Evolutionary conservation across 2,888 invertebrate species (phyloP).

Genomic region (Xiphydria camelus): DNA sequence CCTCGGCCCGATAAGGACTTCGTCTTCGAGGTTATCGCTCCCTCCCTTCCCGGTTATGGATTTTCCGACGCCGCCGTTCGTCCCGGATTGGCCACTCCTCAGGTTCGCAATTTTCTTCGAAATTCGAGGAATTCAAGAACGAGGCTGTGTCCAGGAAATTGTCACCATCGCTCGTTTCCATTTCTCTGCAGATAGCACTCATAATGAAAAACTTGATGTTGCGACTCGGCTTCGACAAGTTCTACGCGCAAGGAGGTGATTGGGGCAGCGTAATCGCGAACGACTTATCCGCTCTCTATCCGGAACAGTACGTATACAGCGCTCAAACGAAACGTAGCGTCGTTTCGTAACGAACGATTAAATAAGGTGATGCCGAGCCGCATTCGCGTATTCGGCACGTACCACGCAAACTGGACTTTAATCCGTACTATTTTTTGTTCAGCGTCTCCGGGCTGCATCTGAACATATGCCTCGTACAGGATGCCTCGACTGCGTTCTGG

Average conservation of each 20-base stretch:
- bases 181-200: conserved; percentile 47
- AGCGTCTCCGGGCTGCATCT: conserved; percentile 65
- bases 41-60: conserved; percentile 73
- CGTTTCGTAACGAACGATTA: background rate
- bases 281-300: conserved; percentile 59
- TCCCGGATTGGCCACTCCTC: conserved; percentile 46
- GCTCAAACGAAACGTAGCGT: background rate
- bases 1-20: conserved; percentile 61
- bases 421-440: too few relatives aligned
- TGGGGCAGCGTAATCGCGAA: conserved; percentile 63
- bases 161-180: too few relatives aligned
- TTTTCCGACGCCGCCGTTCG: conserved; percentile 65
- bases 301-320: conserved; percentile 49
- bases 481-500: conserved; percentile 40
- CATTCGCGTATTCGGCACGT: too few relatives aligned
- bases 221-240: conserved; percentile 61
- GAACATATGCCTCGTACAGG: conserved; percentile 63
- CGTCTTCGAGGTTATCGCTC: conserved; percentile 71
- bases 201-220: conserved; percentile 63
- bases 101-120: background rate
- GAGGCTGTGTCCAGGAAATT: too few relatives aligned
- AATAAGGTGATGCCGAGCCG: too few relatives aligned
- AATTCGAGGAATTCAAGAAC: background rate
- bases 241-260: conserved; percentile 67
- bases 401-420: too few relatives aligned